Base-by-base conservation (phyloP, 2,797 vertebrate genomes). In the Atherinosoma microstoma region DNA sequence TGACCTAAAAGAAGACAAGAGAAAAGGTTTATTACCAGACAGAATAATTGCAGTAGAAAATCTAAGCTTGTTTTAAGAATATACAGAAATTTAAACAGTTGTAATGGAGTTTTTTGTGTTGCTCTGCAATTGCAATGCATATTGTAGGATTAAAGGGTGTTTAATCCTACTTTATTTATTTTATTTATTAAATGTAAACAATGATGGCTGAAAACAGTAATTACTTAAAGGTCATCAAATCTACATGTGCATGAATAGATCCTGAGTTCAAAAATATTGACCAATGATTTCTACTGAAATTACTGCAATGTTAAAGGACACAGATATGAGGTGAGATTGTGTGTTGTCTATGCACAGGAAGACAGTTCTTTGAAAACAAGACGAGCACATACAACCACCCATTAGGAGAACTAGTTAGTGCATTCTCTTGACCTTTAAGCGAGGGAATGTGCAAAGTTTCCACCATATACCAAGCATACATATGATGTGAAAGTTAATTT, bases 1-100 rank as follows among this genome's bases (percentile, higher is more conserved):
- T 95, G 94, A 88, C 95, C 95, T 96, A 61, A 0, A 32, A 54
- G 78, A 57, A 79, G 10, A 79, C 7, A 18, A 27, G 27, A 49
- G 1, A 51, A 35, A 69, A 11, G 45, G 66, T 58, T 57, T 16
- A 47, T 35, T 30, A n/a, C 12, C n/a, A n/a, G 12, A 24, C 34
- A 49, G 30, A 29, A 18, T 27, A 40, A 8, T 7, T 32, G 8
- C 12, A n/a, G n/a, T 1, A n/a, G 15, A 16, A 22, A 35, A 22
- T 8, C 20, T 29, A 53, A 16, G 20, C 15, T 54, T 40, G 16
- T 38, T 65, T 36, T 9, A 7, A 9, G 38, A 1, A 20, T 22
- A 22, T 10, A 22, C 51, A 30, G 29, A 29, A 51, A 22, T 11
- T 53, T 27, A 27, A 24, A 53, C 10, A 24, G 22, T 27, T 12